A percentile compares a stretch with the other conserved stretches of the same genome.
phyloP scores from a whole-genome alignment of 2,113 vertebrate species.

The Boleophthalmus pectinirostris region DNA sequence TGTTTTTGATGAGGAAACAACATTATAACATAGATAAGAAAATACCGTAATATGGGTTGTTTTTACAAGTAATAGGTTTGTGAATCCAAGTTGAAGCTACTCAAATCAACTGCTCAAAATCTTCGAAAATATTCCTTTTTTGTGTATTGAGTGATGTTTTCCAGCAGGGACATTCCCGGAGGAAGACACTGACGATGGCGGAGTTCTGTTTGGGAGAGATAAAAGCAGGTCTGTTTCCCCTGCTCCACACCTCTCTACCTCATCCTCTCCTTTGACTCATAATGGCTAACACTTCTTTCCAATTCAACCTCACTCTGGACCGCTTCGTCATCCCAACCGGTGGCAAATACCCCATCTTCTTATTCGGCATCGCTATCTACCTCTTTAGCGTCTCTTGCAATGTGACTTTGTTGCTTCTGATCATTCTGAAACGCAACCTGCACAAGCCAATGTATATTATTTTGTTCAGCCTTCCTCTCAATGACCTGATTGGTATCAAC shows the following conservation, averaged over 20 bases:
- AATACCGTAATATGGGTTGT: too few relatives aligned
- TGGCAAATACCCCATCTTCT: conserved; percentile 71
- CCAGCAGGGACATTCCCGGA: neutral
- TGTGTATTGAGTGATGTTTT: neutral
- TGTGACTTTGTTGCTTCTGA: conserved; percentile 66
- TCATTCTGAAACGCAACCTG: conserved; percentile 64
- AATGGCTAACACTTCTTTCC: conserved; percentile 69
- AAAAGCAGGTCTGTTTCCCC: neutral
- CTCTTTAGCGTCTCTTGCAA: conserved; percentile 67
- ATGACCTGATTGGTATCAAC: conserved; percentile 74
- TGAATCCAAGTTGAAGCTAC: too few relatives aligned
- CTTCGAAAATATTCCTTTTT: neutral
- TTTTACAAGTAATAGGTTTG: too few relatives aligned
- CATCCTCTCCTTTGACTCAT: neutral
- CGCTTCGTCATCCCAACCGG: conserved; percentile 60
- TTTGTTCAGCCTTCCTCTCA: conserved; percentile 74
- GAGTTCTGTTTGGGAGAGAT: neutral
- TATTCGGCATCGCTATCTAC: conserved; percentile 67
- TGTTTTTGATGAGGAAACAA: too few relatives aligned
- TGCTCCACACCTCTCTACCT: neutral
- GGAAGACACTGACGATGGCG: neutral
- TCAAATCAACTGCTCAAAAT: neutral
- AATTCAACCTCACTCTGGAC: conserved; percentile 56
- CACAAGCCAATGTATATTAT: conserved; percentile 79
- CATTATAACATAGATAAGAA: too few relatives aligned